phyloP scores from a whole-genome alignment of 1,140 invertebrate genomes.

The Zaprionus africanus region DNA sequence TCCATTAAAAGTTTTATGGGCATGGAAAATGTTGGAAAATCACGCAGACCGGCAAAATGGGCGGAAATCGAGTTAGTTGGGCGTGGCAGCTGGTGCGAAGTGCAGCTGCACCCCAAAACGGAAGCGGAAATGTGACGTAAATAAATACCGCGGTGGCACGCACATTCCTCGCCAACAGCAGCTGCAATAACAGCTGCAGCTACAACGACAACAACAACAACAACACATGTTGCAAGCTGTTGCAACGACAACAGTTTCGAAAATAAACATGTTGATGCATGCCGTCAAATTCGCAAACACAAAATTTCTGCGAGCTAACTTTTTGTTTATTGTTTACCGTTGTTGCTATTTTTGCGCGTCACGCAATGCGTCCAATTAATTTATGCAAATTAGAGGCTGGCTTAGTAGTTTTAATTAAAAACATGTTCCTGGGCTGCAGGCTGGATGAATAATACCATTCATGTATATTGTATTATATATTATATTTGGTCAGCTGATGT shows the following conservation, averaged over 20 bases:
- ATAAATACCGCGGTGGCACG: conserved; percentile 68
- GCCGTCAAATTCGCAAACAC: conserved; percentile 32
- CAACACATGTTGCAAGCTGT: conserved; percentile 4
- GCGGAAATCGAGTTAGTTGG: conserved; percentile 53
- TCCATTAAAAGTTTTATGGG: conserved; percentile 69
- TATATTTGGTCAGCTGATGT: not conserved
- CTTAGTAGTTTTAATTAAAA: conserved; percentile 29
- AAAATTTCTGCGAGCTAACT: conserved; percentile 10
- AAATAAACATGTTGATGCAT: conserved; percentile 49
- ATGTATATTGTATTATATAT: not conserved
- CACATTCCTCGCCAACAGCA: conserved; percentile 45
- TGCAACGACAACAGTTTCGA: conserved; percentile 31
- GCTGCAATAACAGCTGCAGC: conserved; percentile 5
- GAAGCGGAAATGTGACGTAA: conserved; percentile 71
- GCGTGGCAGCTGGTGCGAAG: conserved; percentile 28
- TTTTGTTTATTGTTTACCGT: conserved; percentile 18
- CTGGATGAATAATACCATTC: not conserved
- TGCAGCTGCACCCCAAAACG: conserved; percentile 51
- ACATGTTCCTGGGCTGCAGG: conserved; percentile 1
- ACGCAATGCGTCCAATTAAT: conserved; percentile 44
- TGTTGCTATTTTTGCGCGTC: conserved; percentile 13
- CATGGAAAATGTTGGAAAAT: conserved; percentile 62
- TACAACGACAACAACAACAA: conserved; percentile 13
- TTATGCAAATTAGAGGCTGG: conserved; percentile 45
- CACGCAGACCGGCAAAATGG: conserved; percentile 57